Evolutionary conservation across 2,113 vertebrate species (phyloP).

Genomic region (Lepus timidus): DNA sequence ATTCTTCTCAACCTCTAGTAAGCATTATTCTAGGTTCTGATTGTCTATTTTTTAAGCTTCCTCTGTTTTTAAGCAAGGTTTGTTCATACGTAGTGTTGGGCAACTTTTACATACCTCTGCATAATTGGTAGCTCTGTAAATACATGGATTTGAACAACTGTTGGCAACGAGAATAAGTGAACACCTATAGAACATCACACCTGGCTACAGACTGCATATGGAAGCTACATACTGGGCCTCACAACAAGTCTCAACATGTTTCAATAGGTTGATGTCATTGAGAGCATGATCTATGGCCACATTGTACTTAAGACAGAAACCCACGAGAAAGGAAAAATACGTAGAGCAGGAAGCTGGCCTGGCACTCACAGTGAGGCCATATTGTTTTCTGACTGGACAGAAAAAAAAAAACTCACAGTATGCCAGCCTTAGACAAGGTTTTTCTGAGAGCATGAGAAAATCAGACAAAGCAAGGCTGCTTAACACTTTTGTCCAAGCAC

Average conservation of each 20-base stretch:
- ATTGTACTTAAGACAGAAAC: conserved; percentile 20
- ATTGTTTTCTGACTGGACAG: neutral
- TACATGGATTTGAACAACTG: neutral
- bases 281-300: conserved; percentile 21
- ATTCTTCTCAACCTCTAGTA: no score
- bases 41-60: no score
- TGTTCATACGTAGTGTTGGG: neutral
- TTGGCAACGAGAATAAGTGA: neutral
- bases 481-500: conserved; percentile 41
- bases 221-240: neutral
- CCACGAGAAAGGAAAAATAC: neutral
- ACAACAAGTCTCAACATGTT: neutral
- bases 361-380: neutral
- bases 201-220: neutral
- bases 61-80: neutral
- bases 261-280: neutral
- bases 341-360: neutral
- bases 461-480: conserved; percentile 45
- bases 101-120: neutral
- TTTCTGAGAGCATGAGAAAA: conserved; percentile 40
- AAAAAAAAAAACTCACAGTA: neutral
- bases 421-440: conserved; percentile 30
- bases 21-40: no score
- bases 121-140: neutral
- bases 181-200: neutral